phyloP scores from a whole-genome alignment of 2,797 vertebrate genomes.

The Acridotheres tristis region DNA sequence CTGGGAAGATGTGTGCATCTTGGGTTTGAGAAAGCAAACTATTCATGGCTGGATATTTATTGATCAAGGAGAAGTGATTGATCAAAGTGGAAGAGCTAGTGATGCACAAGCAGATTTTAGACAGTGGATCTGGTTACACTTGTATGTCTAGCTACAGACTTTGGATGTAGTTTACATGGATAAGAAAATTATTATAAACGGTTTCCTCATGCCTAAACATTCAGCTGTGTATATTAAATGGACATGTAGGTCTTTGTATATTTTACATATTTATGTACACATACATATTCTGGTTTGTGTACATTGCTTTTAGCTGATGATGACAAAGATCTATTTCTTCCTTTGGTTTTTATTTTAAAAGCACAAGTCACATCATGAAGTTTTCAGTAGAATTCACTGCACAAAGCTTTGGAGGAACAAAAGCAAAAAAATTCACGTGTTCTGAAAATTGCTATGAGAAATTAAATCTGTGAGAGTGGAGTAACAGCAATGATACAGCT shows the following conservation, averaged over 20 bases:
- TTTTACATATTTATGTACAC: background rate
- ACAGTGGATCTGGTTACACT: background rate
- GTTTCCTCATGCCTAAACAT: background rate
- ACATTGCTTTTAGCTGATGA: background rate
- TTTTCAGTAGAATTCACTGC: background rate
- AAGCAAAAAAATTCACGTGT: background rate
- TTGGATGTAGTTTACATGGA: background rate
- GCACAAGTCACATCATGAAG: fast-evolving
- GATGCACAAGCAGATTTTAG: background rate
- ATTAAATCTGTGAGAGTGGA: background rate
- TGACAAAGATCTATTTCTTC: background rate
- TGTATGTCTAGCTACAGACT: background rate
- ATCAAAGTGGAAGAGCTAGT: background rate
- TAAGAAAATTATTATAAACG: background rate
- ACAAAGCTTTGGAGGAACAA: background rate
- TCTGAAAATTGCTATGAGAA: background rate
- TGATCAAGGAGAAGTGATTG: background rate
- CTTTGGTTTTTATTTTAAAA: background rate
- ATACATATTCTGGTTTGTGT: background rate
- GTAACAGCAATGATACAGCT: background rate
- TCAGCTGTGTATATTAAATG: background rate
- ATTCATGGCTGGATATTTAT: background rate
- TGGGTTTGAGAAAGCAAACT: background rate
- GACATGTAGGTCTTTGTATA: background rate
- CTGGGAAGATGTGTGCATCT: no score